These are phyloP conservation scores for Microplitis manilae DNA, from an alignment of 2,888 invertebrate species.

Conservation along the genomic window DNA sequence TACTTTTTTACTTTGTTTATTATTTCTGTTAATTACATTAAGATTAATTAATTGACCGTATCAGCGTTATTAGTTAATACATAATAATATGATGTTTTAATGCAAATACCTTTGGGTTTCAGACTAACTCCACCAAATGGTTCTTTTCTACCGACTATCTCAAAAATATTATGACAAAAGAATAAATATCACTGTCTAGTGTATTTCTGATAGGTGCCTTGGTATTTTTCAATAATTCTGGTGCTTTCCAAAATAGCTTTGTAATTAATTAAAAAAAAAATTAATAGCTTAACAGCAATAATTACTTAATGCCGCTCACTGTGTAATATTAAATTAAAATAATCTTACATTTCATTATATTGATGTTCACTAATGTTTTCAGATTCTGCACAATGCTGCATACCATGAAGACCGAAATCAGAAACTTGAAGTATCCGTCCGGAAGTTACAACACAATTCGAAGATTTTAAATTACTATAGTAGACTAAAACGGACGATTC, in stretches of 20 bases:
- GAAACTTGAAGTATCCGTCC: slow-evolving; percentile 98
- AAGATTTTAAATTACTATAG: slow-evolving; percentile 98
- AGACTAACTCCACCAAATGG: slow-evolving; percentile 87
- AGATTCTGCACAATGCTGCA: slow-evolving; percentile 89
- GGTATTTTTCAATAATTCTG: slow-evolving; percentile 87
- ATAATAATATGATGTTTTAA: not conserved
- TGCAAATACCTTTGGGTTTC: slow-evolving; percentile 85
- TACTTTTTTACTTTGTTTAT: slow-evolving; percentile 85
- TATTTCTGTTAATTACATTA: slow-evolving; percentile 77
- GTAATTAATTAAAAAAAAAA: slow-evolving; percentile 35
- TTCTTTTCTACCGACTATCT: slow-evolving; percentile 91
- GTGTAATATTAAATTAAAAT: slow-evolving; percentile 22
- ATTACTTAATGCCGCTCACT: too few relatives aligned
- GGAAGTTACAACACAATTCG: slow-evolving; percentile 98
- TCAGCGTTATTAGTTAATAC: not conserved
- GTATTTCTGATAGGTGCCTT: slow-evolving; percentile 81
- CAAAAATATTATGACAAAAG: slow-evolving; percentile 97
- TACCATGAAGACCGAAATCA: slow-evolving; percentile 95
- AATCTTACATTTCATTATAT: slow-evolving; percentile 85
- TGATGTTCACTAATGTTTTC: slow-evolving; percentile 93
- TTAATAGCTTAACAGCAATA: not conserved
- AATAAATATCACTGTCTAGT: slow-evolving; percentile 95
- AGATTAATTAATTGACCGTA: too few relatives aligned
- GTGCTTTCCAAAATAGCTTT: slow-evolving; percentile 97
- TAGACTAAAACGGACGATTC: slow-evolving; percentile 85